Evolutionary conservation across 2,888 invertebrate genomes (phyloP).

Genomic region (Chaetogeoica ovagalla): DNA sequence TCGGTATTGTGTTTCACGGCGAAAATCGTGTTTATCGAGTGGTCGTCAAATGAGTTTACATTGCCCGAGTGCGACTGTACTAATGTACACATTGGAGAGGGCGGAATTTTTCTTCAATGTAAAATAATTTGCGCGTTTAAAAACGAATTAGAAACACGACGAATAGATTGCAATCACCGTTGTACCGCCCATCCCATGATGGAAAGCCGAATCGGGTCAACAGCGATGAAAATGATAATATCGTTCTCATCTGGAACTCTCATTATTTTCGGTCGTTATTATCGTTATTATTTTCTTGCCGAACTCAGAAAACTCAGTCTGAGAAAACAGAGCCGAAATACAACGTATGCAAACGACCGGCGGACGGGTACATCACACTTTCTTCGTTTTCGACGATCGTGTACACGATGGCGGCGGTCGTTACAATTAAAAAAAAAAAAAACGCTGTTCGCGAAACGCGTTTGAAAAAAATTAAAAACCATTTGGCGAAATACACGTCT

Average conservation of each 20-base stretch:
- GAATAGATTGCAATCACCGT: background rate
- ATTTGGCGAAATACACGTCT: background rate
- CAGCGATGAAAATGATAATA: constrained; percentile 29
- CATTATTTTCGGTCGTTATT: constrained; percentile 29
- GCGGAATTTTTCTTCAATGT: background rate
- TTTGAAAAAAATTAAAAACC: background rate
- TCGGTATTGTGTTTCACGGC: constrained; percentile 23
- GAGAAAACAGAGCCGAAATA: background rate
- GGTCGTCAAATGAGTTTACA: background rate
- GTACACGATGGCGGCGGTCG: background rate
- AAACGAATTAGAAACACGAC: background rate
- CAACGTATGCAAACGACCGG: too few relatives aligned
- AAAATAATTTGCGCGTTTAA: background rate
- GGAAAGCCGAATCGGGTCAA: constrained; percentile 1
- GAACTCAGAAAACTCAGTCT: background rate
- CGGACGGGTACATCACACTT: background rate
- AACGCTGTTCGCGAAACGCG: background rate
- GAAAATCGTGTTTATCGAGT: background rate
- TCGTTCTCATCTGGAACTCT: constrained; percentile 8
- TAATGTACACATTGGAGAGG: background rate
- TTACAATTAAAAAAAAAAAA: background rate
- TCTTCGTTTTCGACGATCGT: background rate
- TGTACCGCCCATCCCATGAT: background rate
- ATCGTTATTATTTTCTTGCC: constrained; percentile 27
- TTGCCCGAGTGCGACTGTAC: background rate